Evolutionary conservation across 1,140 invertebrate genomes (phyloP), one percentile per base, ranked within the genome.

Genomic region (Homalodisca vitripennis): DNA sequence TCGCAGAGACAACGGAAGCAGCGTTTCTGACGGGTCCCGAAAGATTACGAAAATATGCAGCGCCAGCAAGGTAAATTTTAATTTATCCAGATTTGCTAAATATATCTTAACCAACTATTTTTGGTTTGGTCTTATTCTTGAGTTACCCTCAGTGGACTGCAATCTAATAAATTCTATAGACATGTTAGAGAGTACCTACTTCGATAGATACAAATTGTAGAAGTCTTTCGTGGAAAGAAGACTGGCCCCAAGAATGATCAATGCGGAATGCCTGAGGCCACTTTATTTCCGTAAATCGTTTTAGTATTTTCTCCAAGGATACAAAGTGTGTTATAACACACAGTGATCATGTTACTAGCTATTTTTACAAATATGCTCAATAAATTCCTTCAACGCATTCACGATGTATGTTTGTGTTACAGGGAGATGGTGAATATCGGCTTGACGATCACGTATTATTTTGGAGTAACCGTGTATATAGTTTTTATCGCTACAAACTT

Each of bases 1-100:
- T 92, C 78, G 89, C 92, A 0, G 83, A 87, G 69, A 94, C 92
- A 0, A 90, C 93, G 51, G 86, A 89, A 29, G 55, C 55, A 27
- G 55, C 55, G 12, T 60, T 60, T n/a, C 13, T 26, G 22, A 60
- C 55, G 2, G 55, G 55, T 12, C 55, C 55, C 29, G 26, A 27
- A 3, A 26, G 3, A 13, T 27, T 60, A 6, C 14, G 55, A 26
- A 6, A 6, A 6, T 60, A 60, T 24, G 22, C 55, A 2, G 27
- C 22, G 3, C 22, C n/a, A 2, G 55, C 55, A 13, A 60, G 55
- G 55, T 60, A 29, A 51, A 10, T 10, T 10, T 10, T 6, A 10
- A 41, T 17, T 6, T 41, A 10, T 41, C 6, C 6, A 41, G 6
- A 41, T 10, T 10, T 6, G 17, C 6, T 41, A 10, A 10, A 41